Evolutionary conservation across 2,888 invertebrate genomes (phyloP).

Genomic region (Alloscopus bannaensis): DNA sequence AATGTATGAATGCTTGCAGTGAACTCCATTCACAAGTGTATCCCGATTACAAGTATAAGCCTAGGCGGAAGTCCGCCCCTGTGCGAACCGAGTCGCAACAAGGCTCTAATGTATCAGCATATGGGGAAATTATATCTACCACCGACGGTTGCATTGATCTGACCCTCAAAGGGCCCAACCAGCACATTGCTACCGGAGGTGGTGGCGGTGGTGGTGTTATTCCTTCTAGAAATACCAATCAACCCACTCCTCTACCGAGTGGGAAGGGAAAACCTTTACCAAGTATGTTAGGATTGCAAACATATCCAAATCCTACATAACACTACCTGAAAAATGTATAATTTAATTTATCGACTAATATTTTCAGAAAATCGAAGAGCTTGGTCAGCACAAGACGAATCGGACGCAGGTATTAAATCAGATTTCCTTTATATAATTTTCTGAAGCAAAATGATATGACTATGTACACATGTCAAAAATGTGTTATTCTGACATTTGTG

Average conservation of each 20-base stretch:
- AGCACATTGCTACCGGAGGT: constrained; percentile 36
- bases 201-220: neutral
- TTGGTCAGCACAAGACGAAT: constrained; percentile 57
- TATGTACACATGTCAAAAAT: neutral
- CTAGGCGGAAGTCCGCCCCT: constrained; percentile 53
- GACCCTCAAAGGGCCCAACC: constrained; percentile 52
- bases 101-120: constrained; percentile 27
- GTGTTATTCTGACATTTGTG: neutral
- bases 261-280: constrained; percentile 43
- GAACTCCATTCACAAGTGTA: constrained; percentile 59
- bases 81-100: constrained; percentile 47
- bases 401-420: constrained; percentile 41
- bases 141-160: constrained; percentile 58
- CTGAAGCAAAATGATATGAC: too few species aligned
- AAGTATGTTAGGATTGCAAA: constrained; percentile 35
- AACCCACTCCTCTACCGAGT: constrained; percentile 6
- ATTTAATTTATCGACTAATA: constrained; percentile 6
- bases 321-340: neutral
- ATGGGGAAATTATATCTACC: constrained; percentile 40
- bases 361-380: constrained; percentile 53
- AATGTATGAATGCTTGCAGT: constrained; percentile 32
- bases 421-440: too few species aligned
- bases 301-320: neutral
- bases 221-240: constrained; percentile 14
- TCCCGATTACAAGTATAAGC: constrained; percentile 66